Percentiles rank a stretch among this genome's conserved stretches.
Evolutionary conservation across 2,113 vertebrate species (phyloP).

Genomic region (Zosterops lateralis): DNA sequence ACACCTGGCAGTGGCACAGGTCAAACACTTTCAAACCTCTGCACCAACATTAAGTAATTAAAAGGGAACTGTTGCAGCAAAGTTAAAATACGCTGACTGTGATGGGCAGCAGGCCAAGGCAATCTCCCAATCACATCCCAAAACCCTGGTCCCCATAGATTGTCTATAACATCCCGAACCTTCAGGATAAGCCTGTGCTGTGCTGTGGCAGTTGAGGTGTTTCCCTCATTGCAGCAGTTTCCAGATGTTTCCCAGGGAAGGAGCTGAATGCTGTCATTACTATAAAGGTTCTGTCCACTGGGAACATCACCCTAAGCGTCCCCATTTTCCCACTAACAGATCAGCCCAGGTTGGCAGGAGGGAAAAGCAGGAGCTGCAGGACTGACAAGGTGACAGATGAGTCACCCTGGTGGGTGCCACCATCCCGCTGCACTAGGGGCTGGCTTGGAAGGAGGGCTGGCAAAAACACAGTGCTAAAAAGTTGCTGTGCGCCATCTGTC

Average conservation of each 20-base stretch:
- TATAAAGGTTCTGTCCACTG: background rate
- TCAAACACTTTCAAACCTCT: background rate
- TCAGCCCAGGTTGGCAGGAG: background rate
- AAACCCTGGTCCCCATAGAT: background rate
- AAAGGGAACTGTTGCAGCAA: background rate
- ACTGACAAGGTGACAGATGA: background rate
- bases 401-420: background rate
- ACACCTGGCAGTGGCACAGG: background rate
- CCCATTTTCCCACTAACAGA: background rate
- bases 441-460: background rate
- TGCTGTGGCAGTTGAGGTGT: accelerated
- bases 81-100: accelerated
- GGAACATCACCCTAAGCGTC: background rate
- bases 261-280: background rate
- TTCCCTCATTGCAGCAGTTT: background rate
- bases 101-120: background rate
- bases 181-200: accelerated
- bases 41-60: background rate
- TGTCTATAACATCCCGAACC: background rate
- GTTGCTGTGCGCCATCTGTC: accelerated
- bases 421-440: accelerated
- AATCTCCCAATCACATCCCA: background rate
- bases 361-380: background rate
- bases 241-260: background rate
- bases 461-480: accelerated